phyloP scores from a whole-genome alignment of 1,140 invertebrate genomes.

The Hermetia illucens region DNA sequence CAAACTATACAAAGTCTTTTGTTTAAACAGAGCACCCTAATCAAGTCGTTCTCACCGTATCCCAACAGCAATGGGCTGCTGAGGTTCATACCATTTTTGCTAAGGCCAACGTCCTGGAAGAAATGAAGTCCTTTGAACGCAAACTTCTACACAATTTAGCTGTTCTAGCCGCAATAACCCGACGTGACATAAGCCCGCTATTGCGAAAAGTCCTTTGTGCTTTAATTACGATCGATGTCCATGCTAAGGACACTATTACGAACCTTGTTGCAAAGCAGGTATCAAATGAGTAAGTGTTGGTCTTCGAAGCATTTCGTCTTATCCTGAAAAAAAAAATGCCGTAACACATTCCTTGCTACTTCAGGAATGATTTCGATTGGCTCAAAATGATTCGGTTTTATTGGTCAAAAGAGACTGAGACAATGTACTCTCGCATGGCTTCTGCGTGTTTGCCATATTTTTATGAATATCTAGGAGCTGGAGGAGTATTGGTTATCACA shows the following conservation, averaged over 20 bases:
- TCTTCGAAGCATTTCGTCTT: slow-evolving; percentile 1
- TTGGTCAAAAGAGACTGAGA: slow-evolving; percentile 64
- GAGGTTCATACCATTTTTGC: slow-evolving; percentile 60
- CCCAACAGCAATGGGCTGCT: slow-evolving; percentile 74
- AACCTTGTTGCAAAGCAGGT: slow-evolving; percentile 53
- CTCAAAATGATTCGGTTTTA: slow-evolving; percentile 83
- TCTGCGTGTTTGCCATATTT: slow-evolving; percentile 69
- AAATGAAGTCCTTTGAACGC: slow-evolving; percentile 50
- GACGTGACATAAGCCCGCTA: slow-evolving; percentile 51
- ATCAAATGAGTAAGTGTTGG: slow-evolving; percentile 39
- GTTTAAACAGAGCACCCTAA: slow-evolving; percentile 32
- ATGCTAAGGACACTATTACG: slow-evolving; percentile 67
- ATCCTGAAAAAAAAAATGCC: slow-evolving; percentile 3
- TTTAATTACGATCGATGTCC: slow-evolving; percentile 76
- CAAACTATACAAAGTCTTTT: slow-evolving; percentile 4
- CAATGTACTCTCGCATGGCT: slow-evolving; percentile 63
- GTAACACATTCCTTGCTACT: slow-evolving; percentile 1
- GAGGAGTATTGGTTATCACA: slow-evolving; percentile 63
- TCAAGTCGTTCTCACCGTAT: slow-evolving; percentile 57
- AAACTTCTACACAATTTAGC: slow-evolving; percentile 61
- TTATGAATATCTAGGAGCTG: slow-evolving; percentile 85
- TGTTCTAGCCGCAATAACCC: slow-evolving; percentile 59
- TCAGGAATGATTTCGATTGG: slow-evolving; percentile 72
- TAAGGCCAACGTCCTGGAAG: slow-evolving; percentile 31
- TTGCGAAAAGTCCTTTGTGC: slow-evolving; percentile 62